Evolutionary conservation across 2,113 vertebrate species (phyloP), one percentile per base, ranked within the genome.

Genomic region (Chionomys nivalis): DNA sequence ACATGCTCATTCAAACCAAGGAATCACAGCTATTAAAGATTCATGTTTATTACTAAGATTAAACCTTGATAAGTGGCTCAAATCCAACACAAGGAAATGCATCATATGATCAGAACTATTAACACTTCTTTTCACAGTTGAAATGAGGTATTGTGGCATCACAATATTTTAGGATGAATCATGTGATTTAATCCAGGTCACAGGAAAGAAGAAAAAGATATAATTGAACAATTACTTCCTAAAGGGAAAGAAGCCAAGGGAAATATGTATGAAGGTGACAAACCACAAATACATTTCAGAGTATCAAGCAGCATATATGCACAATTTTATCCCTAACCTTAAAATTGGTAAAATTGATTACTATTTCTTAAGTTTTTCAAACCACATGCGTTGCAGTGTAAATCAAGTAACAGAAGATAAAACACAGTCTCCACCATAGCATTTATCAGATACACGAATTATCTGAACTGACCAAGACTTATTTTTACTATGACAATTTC

Each of bases 31-130:
- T 96, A 73, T 0, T 89, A 61, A 97, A 86, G 58, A 82, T 93
- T 86, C 65, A 89, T 39, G 79, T 98, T 98, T 98, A 98, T 98
- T 98, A 94, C 95, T 97, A 97, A 65, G 65, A 87, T 96, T 85
- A 98, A 96, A 70, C 1, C 47, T 70, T 77, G 52, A 79, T 87
- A 96, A 76, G 47, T 89, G 87, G 91, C 95, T 95, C 87, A 96
- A 91, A 92, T 79, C 68, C 93, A 94, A n/a, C 63, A 97, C 9
- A 96, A 93, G 39, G 89, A 95, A 97, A 94, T 79, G 78, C 93
- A 97, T 97, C 47, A 98, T 89, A 17, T 89, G 70, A 96, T 89
- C 72, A 94, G 65, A 97, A 6, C 0, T 63, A n/a, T 23, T 81
- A 55, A 96, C 36, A 76, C 96, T 88, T 63, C n/a, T 70, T 77